Base-by-base conservation (phyloP, 37 sponge, comb jelly and placozoan species). In the Hormiphora californensis region DNA sequence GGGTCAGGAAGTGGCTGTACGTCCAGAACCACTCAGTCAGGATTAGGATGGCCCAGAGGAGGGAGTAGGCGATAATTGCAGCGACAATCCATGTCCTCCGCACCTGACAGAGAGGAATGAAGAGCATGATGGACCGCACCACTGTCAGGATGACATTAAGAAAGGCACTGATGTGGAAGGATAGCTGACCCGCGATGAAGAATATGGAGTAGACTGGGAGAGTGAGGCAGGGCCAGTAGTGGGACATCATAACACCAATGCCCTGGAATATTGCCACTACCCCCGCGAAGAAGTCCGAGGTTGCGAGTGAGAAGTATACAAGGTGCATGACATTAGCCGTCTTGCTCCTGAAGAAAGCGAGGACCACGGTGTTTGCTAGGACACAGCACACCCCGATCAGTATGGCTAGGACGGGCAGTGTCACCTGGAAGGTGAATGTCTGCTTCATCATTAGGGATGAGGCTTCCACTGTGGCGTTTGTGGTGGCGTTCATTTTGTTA, bases 181-280 rank as follows among this genome's bases (percentile, higher is more conserved):
- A 36, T 19, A 73, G 81, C 46, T 73, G 81, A 15, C 31, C 36
- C 12, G 43, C 7, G 7, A 33, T 46, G 35, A 36, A 73, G 81
- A 73, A 73, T 4, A 73, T 28, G 44, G 81, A 73, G 81, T 73
- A 73, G 46, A 73, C 27, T n/a, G 21, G 35, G 39, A 73, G 36
- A 21, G 46, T 39, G 46, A 30, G 46, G 0, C 17, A 22, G 35
- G 81, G 81, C 28, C 21, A 73, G 0, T 25, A 1, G 27, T 73
- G 46, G 35, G 36, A 21, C 44, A 73, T n/a, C 28, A 73, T 39
- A 28, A 73, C 81, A 39, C 46, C 81, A 8, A 40, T 46, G 46
- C 81, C 81, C 81, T 73, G 81, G 38, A 43, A 73, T 1, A 73
- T 73, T 4, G 81, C 81, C 35, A 73, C 35, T 21, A 73, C 2